Evolutionary conservation across 2,113 vertebrate species (phyloP), one percentile per base, ranked within the genome.

Genomic region (Gnathonemus longibarbis): DNA sequence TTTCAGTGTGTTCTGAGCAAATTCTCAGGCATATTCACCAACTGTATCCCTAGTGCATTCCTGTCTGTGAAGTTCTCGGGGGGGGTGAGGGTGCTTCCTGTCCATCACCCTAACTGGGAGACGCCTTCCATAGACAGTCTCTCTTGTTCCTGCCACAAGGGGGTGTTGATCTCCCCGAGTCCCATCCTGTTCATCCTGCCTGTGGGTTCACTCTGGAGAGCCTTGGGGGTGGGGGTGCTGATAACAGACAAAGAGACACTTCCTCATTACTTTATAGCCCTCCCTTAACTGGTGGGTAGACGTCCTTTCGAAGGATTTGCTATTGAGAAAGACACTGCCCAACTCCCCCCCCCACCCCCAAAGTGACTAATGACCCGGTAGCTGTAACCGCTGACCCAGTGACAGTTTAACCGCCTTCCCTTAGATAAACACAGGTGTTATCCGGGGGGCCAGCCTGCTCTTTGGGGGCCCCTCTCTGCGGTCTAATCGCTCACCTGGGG

Each of bases 361-460:
- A 15, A 48, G 83, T 46, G 3, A 84, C 83, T 45, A 42, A 84
- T 48, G 24, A 84, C 21, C 83, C 83, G 3, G 83, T 84, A 84
- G 83, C 45, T 9, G 39, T 84, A 46, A 48, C 19, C 24, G 0
- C 39, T 48, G 83, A 84, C 83, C 83, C 45, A 46, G 83, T 84
- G 83, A 46, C 45, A 48, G 83, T n/a, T 84, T 84, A 84, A 84
- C 83, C 10, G 3, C 21, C 83, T 48, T 84, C 83, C 5, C 83
- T 84, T 84, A n/a, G 45, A 46, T 84, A 84, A 84, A 84, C 83
- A 84, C 19, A 46, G 45, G 42, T 48, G 45, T 84, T 84, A 84
- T n/a, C 21, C 1, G 3, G 11, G 45, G 11, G 10, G 0, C 10
- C 83, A 17, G 21, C 19, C 56, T 11, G 19, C 42, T 84, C 21